These are phyloP conservation scores for Adelognathus sp. DNA, from an alignment of 2,888 invertebrate genomes.

Conservation along the genomic window DNA sequence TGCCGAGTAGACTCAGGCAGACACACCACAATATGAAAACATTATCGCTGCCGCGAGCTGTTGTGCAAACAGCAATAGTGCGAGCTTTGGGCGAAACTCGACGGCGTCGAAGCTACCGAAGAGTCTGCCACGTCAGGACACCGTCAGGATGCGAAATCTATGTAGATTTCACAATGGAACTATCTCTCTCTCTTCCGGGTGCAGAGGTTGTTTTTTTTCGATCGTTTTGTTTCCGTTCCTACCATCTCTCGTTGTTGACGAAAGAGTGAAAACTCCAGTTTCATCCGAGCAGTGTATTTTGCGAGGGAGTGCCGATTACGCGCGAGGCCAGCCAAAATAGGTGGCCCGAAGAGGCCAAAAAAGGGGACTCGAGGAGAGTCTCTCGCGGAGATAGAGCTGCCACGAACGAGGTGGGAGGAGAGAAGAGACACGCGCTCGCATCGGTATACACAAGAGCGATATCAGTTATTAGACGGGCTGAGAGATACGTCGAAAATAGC, in stretches of 20 bases:
- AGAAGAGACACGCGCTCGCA: constrained; percentile 9
- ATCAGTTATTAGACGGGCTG: neutral
- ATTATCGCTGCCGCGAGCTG: constrained; percentile 77
- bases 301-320: constrained; percentile 50
- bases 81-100: constrained; percentile 76
- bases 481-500: constrained; percentile 39
- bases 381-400: constrained; percentile 26
- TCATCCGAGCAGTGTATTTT: constrained; percentile 6
- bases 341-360: constrained; percentile 36
- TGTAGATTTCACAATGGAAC: constrained; percentile 50
- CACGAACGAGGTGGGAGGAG: neutral
- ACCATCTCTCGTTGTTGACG: neutral
- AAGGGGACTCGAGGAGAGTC: constrained; percentile 55
- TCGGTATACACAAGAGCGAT: neutral
- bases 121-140: constrained; percentile 76
- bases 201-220: constrained; percentile 4
- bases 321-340: constrained; percentile 42
- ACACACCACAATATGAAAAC: constrained; percentile 78
- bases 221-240: constrained; percentile 1
- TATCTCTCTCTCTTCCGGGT: constrained; percentile 37
- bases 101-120: constrained; percentile 56
- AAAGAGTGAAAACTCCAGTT: constrained; percentile 19
- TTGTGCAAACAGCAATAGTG: constrained; percentile 80
- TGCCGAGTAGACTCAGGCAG: constrained; percentile 17
- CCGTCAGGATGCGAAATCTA: constrained; percentile 71